Evolutionary conservation across 2,797 vertebrate genomes (phyloP), one percentile per base, ranked within the genome.

Genomic region (Myotis planiceps): DNA sequence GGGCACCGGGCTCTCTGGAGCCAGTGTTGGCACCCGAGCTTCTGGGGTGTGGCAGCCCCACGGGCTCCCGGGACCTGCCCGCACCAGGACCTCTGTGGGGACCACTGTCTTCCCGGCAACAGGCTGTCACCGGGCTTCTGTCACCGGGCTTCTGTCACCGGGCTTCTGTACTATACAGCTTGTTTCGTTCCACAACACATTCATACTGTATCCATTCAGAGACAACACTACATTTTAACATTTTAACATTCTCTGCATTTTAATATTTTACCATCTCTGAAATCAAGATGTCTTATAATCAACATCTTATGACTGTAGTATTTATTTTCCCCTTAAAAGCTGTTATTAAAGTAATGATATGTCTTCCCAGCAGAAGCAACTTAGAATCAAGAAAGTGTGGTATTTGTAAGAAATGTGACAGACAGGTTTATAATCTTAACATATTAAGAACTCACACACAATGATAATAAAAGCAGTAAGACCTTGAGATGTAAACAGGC

Each of bases 1-100:
- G 82, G 90, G 92, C 27, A 16, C 63, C 29, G 47, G 79, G 88
- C 55, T 93, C 79, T 69, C 85, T 95, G 96, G 90, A 98, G 92
- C 85, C 84, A 45, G 47, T 5, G 72, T 55, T 88, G 88, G 78
- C 58, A 53, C 18, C 45, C 34, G 78, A 76, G 8, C 29, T 94
- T 92, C 83, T 47, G 15, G 66, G 49, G 82, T 66, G 37, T 58
- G 47, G 25, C 25, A 55, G 23, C 47, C 39, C 39, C 39, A 34
- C 8, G 58, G 29, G 4, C 27, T 88, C 39, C 71, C 0, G 0
- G 81, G 51, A 72, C 29, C 45, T 63, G n/a, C 68, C 45, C 34
- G 34, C 74, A 16, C 15, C 19, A 42, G 39, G 58, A n/a, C 49
- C 2, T 6, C 3, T 19, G 27, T 39, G 3, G 0, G 7, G n/a